phyloP scores from a whole-genome alignment of 2,113 vertebrate species.

The Poeciliopsis turrubarensis region DNA sequence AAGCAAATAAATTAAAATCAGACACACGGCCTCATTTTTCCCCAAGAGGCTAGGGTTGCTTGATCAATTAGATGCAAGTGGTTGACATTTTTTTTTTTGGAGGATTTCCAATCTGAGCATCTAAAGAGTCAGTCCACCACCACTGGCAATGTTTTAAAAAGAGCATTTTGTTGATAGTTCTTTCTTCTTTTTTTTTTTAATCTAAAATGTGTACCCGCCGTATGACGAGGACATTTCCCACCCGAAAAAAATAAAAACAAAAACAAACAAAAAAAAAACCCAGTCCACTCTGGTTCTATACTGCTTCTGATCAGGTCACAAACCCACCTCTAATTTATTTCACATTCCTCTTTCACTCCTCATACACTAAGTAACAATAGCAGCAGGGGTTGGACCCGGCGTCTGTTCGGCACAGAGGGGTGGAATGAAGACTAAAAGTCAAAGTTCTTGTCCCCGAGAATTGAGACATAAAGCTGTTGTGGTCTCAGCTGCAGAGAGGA shows the following conservation, averaged over 20 bases:
- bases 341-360: slow-evolving; percentile 34
- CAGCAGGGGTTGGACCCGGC: slow-evolving; percentile 40
- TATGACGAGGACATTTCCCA: slow-evolving; percentile 32
- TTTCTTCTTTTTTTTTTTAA: slow-evolving; percentile 8
- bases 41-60: slow-evolving; percentile 25
- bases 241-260: slow-evolving; percentile 34
- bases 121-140: slow-evolving; percentile 48
- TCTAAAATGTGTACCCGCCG: slow-evolving; percentile 56
- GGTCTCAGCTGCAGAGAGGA: slow-evolving; percentile 32
- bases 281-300: slow-evolving; percentile 47
- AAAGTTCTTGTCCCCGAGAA: slow-evolving; percentile 22
- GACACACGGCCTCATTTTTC: slow-evolving; percentile 32
- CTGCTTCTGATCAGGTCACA: slow-evolving; percentile 19
- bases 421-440: slow-evolving; percentile 43
- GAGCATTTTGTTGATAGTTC: slow-evolving; percentile 19
- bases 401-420: slow-evolving; percentile 28
- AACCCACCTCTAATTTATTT: slow-evolving; percentile 15
- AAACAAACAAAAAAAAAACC: too few relatives aligned
- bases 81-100: slow-evolving; percentile 44
- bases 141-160: slow-evolving; percentile 52
- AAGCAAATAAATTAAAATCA: slow-evolving; percentile 68
- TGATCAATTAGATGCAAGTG: slow-evolving; percentile 35
- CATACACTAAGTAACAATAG: slow-evolving; percentile 30
- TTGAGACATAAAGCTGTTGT: slow-evolving; percentile 33
- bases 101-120: slow-evolving; percentile 49